Evolutionary conservation across 2,888 invertebrate species (phyloP), one percentile per base, ranked within the genome.

Genomic region (Volucella inflata): DNA sequence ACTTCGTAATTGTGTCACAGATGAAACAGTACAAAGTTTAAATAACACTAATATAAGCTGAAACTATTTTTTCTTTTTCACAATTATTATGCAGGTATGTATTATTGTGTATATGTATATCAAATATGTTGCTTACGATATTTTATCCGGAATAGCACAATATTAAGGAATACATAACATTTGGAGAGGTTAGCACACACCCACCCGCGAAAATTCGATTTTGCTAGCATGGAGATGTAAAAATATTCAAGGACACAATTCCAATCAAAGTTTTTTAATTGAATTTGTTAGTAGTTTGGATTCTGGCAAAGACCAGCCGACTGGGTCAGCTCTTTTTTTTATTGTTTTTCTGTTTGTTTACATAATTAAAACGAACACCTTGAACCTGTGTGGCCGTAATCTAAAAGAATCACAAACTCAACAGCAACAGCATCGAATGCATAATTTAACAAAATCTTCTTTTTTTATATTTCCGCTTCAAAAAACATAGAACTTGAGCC

Each of bases 221-320:
- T 51, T 42, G 2, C 17, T 17, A 11, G 11, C 67, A 80, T 68
- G 12, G 11, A 68, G 60, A 80, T 68, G 80, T 80, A 80, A 80
- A 80, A 80, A 80, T 75, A 80, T 78, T 82, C 78, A 67, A 72
- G 65, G 78, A 82, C 82, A 78, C 65, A 78, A 67, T 72, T 82
- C 72, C 72, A 82, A 82, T 82, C 78, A 82, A 82, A 82, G 78
- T 82, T 82, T 82, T 48, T 46, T 82, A 82, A 82, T 82, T 82
- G 82, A 82, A 82, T 82, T 82, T 82, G 82, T 72, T 72, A 78
- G 82, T 78, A 78, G 65, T 67, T 82, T 48, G 75, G 67, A 55
- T 77, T 82, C 67, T 42, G 57, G 77, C 16, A 53, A 55, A 12
- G 55, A 67, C 48, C 48, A 30, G 48, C 50, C 42, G 62, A 51